Evolutionary conservation across 2,888 invertebrate species (phyloP), one percentile per base, ranked within the genome.

Genomic region (Clepsis dumicolana): DNA sequence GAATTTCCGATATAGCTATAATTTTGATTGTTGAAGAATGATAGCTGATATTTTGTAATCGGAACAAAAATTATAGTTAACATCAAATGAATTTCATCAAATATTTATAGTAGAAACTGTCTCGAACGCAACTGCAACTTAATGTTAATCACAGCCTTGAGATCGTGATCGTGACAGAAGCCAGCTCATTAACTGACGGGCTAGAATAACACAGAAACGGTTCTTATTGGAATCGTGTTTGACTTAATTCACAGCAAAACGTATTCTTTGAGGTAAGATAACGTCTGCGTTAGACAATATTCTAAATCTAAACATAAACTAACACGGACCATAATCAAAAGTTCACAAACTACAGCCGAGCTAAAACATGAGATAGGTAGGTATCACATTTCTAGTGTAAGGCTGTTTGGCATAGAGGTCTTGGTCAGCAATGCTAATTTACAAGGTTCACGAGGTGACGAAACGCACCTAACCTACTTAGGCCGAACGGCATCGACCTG

Each of bases 141-240:
- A 50, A 59, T 44, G 38, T 59, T 70, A 78, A 76, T 75, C 72
- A 29, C 44, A 56, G 41, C 70, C 68, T 72, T 73, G 75, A 71
- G 72, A 74, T 71, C 71, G 66, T 65, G 73, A 71, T 72, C 59
- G 24, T 65, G 44, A 29, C 29, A 70, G 71, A 64, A 65, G 57
- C 27, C 18, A 10, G 38, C 50, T 52, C 56, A 56, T 64, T 65
- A 18, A 50, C 50, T 65, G 16, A 25, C 4, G 27, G 27, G 38
- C 64, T 56, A 62, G 53, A 62, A 52, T 54, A 18, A 54, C 41
- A 64, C 44, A 50, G 54, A 65, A 59, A 61, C 48, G 4, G 21
- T 48, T 12, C 21, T 18, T 48, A 48, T 38, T 52, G 8, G 16
- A 59, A 25, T 25, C 16, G n/a, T 54, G 29, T 29, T 27, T 16